A percentile compares a stretch with the other conserved stretches of the same genome.
These are phyloP conservation scores for Nemapogon koenigi DNA, from an alignment of 2,888 invertebrate genomes.

Conservation along the genomic window DNA sequence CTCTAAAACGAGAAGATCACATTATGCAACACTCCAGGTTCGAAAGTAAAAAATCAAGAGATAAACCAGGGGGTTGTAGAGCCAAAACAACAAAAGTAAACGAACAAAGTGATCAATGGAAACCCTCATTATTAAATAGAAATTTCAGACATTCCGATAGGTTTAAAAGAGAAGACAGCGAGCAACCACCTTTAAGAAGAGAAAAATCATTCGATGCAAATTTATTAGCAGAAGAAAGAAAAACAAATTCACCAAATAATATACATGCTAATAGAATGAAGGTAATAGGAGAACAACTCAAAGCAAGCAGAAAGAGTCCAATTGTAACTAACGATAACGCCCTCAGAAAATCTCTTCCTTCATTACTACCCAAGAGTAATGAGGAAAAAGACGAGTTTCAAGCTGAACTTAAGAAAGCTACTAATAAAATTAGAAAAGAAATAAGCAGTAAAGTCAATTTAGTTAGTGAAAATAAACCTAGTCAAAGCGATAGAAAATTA, in stretches of 20 bases:
- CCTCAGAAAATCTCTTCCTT: conserved; percentile 61
- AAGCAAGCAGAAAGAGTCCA: conserved; percentile 33
- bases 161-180: conserved; percentile 44
- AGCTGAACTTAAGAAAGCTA: conserved; percentile 57
- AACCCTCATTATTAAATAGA: conserved; percentile 49
- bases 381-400: conserved; percentile 64
- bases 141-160: conserved; percentile 58
- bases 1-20: conserved; percentile 52
- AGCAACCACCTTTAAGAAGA: conserved; percentile 45
- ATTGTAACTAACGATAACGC: conserved; percentile 40
- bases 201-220: conserved; percentile 59
- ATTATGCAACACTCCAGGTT: conserved; percentile 53
- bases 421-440: conserved; percentile 56
- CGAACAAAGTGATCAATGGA: conserved; percentile 51
- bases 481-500: conserved; percentile 39
- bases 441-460: conserved; percentile 47
- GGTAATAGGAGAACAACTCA: conserved; percentile 38
- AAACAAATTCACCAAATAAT: conserved; percentile 38
- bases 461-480: conserved; percentile 54
- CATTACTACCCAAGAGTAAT: conserved; percentile 53
- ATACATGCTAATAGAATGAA: conserved; percentile 39
- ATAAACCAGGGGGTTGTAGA: conserved; percentile 53
- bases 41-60: conserved; percentile 52
- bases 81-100: conserved; percentile 51
- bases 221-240: conserved; percentile 37